Conservation (phyloP, 2,113 vertebrate species). For the Chrysochloris asiatica region DNA sequence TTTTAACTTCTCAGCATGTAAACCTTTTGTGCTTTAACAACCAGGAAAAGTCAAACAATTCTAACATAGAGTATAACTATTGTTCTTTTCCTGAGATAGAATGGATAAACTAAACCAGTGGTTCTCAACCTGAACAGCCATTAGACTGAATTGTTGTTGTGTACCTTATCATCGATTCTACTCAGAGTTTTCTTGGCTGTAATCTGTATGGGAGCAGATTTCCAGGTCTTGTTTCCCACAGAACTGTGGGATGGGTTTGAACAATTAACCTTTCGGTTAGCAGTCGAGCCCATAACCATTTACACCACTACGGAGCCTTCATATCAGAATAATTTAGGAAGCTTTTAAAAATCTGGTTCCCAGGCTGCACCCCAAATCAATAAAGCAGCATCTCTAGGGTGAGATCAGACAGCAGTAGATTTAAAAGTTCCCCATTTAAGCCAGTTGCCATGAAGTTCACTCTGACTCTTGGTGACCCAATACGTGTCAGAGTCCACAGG, state of each 20-base stretch:
- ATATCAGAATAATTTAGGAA: not conserved
- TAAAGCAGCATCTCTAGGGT: not conserved
- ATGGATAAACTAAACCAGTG: not conserved
- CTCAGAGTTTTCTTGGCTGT: not conserved
- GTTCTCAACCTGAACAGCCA: not conserved
- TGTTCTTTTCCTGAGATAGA: not conserved
- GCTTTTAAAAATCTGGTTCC: not conserved
- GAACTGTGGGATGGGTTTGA: not conserved
- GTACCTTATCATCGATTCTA: not conserved
- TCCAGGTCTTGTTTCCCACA: not conserved
- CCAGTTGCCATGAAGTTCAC: not conserved
- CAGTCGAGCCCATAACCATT: not conserved
- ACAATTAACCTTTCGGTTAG: not conserved
- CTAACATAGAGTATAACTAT: not conserved
- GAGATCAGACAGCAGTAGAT: not conserved
- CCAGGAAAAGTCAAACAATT: not conserved
- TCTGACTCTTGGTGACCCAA: not conserved
- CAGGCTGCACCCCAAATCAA: not conserved
- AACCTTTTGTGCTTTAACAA: not conserved
- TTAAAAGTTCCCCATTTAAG: not conserved
- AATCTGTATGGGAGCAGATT: not conserved
- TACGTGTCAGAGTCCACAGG: not conserved
- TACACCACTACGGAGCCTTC: not conserved
- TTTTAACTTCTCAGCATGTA: not conserved
- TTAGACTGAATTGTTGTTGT: not conserved